phyloP scores from a whole-genome alignment of 2,113 vertebrate genomes.

The Solea senegalensis region DNA sequence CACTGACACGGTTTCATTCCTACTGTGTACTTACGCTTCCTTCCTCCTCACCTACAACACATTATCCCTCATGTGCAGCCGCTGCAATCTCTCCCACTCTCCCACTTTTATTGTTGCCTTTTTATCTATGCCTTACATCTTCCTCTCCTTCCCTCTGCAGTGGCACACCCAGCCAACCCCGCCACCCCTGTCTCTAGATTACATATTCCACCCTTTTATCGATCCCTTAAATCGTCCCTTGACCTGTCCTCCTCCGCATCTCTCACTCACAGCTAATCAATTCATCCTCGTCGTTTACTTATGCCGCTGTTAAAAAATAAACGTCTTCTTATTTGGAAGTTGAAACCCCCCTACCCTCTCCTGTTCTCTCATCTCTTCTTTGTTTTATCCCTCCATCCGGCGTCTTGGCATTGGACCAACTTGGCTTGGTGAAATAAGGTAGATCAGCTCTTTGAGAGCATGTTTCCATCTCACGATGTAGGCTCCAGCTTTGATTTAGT shows the following conservation, averaged over 20 bases:
- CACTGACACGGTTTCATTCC: conserved; percentile 43
- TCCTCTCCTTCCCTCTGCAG: conserved; percentile 27
- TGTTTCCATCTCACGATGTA: conserved; percentile 7
- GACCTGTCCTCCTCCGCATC: conserved; percentile 18
- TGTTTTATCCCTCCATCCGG: not conserved
- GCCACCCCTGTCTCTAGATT: not conserved
- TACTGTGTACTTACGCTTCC: conserved; percentile 41
- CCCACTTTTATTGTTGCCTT: conserved; percentile 40
- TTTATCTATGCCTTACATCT: conserved; percentile 45
- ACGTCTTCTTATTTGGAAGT: not conserved
- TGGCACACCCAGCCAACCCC: conserved; percentile 43
- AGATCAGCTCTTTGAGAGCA: not conserved
- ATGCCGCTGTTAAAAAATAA: not conserved
- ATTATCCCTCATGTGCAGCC: conserved; percentile 45
- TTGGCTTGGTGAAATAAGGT: not conserved
- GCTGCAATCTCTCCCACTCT: conserved; percentile 35
- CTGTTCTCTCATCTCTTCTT: conserved; percentile 1
- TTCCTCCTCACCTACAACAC: conserved; percentile 32
- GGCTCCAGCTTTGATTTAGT: conserved; percentile 10
- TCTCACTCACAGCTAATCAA: conserved; percentile 5
- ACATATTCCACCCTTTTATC: conserved; percentile 30
- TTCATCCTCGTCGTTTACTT: not conserved
- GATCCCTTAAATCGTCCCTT: conserved; percentile 19
- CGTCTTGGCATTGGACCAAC: not conserved
- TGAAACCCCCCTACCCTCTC: conserved; percentile 1